Evolutionary conservation across 1,140 invertebrate genomes (phyloP).

Genomic region (Popillia japonica): DNA sequence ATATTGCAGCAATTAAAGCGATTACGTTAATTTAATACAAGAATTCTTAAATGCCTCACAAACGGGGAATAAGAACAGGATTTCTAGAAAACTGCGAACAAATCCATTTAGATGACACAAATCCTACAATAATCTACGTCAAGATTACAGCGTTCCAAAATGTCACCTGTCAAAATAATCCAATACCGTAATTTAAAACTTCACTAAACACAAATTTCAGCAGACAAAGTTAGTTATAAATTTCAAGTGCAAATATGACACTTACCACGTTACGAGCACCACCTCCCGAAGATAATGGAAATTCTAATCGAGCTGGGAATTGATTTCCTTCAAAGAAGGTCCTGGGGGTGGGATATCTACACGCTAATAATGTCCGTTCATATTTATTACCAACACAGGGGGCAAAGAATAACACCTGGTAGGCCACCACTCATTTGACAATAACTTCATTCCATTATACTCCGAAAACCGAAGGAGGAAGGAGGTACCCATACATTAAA

Average conservation of each 20-base stretch:
- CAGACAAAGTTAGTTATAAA: too few species aligned
- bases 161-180: too few species aligned
- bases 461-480: neutral
- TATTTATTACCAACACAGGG: slow-evolving; percentile 50
- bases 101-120: too few species aligned
- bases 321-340: slow-evolving; percentile 48
- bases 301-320: slow-evolving; percentile 52
- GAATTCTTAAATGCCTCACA: too few species aligned
- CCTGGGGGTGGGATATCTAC: slow-evolving; percentile 53
- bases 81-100: too few species aligned
- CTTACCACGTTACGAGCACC: neutral
- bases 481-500: neutral
- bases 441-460: neutral
- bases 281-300: slow-evolving; percentile 46
- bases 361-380: slow-evolving; percentile 48
- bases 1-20: too few species aligned
- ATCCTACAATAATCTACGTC: too few species aligned
- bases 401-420: slow-evolving; percentile 48
- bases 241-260: neutral
- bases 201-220: too few species aligned
- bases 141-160: too few species aligned
- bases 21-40: too few species aligned
- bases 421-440: slow-evolving; percentile 34
- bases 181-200: too few species aligned
- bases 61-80: too few species aligned